Conservation (phyloP, 2,888 invertebrate genomes). For the Lathronympha strigana region DNA sequence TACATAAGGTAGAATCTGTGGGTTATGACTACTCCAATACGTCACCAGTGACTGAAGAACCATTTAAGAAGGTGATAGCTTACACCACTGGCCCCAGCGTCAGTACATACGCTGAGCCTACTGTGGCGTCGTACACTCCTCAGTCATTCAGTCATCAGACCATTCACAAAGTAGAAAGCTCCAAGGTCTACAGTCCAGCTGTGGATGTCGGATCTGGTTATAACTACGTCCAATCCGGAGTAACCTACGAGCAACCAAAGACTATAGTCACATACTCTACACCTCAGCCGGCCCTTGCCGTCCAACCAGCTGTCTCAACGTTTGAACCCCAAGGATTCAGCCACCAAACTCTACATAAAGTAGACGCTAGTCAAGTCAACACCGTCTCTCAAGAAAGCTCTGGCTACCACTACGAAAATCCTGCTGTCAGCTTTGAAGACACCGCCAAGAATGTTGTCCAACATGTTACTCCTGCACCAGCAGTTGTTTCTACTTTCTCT, state of each 20-base stretch:
- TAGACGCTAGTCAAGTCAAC: constrained; percentile 61
- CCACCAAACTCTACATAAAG: constrained; percentile 68
- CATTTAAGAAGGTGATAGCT: constrained; percentile 72
- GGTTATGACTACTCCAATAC: constrained; percentile 67
- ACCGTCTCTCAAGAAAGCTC: constrained; percentile 53
- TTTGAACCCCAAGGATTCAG: constrained; percentile 65
- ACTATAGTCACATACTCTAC: constrained; percentile 48
- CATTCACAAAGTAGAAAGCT: constrained; percentile 59
- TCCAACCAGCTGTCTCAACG: constrained; percentile 60
- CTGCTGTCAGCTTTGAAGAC: constrained; percentile 60
- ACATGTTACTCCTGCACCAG: constrained; percentile 62
- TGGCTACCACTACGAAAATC: constrained; percentile 63
- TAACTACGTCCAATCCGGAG: constrained; percentile 37
- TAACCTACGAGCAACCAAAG: constrained; percentile 48
- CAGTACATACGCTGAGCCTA: constrained; percentile 59
- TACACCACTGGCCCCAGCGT: constrained; percentile 71
- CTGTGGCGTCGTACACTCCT: constrained; percentile 48
- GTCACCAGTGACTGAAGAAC: constrained; percentile 68
- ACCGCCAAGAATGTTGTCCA: constrained; percentile 54
- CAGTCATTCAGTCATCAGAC: constrained; percentile 51
- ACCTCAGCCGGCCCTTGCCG: constrained; percentile 56
- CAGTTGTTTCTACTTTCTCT: constrained; percentile 57
- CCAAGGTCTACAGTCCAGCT: constrained; percentile 53
- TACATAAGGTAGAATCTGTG: constrained; percentile 62
- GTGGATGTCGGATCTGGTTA: constrained; percentile 47